Conservation (phyloP, 1,140 invertebrate species). For the Sitobion miscanthi region DNA sequence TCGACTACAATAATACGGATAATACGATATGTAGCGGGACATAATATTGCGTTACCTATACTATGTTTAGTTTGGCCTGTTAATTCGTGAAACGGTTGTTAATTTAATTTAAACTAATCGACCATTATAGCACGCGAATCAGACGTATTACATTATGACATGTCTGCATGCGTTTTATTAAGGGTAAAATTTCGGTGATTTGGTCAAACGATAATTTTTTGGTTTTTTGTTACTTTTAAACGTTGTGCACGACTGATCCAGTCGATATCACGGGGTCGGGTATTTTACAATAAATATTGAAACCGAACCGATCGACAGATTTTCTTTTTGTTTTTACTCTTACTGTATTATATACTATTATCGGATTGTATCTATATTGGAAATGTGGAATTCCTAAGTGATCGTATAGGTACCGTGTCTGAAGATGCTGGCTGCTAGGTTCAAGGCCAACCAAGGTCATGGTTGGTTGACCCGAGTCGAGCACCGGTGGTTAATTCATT, state of each 20-base stretch:
- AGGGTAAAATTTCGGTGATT: background rate
- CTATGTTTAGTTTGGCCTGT: background rate
- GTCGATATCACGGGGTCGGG: background rate
- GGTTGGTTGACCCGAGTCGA: constrained; percentile 54
- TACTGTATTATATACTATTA: background rate
- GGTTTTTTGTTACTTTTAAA: background rate
- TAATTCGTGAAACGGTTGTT: background rate
- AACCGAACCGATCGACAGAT: background rate
- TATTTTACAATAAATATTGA: background rate
- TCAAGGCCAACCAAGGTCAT: constrained; percentile 55
- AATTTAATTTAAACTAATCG: constrained; percentile 22
- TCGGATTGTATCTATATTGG: background rate
- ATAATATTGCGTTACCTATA: background rate
- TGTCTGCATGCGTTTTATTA: background rate
- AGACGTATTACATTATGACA: background rate
- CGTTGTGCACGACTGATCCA: background rate
- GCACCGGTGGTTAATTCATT: constrained; percentile 47
- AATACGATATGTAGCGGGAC: background rate
- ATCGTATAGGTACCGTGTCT: background rate
- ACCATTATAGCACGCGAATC: background rate
- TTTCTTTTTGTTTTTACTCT: background rate
- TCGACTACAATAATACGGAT: background rate
- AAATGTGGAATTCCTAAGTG: constrained; percentile 41
- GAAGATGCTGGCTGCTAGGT: constrained; percentile 40
- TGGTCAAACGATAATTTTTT: background rate